These are phyloP conservation scores for Lanius collurio DNA, from an alignment of 2,113 vertebrate species.

Conservation along the genomic window DNA sequence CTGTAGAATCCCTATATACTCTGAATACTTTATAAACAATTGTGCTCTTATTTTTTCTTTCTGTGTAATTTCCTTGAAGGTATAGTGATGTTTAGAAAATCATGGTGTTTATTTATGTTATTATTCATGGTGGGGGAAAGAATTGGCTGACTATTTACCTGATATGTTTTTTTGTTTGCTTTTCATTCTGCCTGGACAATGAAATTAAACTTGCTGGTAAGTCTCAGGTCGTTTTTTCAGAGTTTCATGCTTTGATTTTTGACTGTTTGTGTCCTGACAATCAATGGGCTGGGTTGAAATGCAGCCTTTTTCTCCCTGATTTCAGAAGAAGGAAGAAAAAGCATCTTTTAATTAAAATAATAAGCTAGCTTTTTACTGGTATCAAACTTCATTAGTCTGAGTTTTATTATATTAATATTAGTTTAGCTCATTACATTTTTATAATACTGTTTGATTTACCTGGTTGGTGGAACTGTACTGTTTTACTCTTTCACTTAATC, in stretches of 20 bases:
- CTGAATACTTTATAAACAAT: background rate
- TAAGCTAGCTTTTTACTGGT: background rate
- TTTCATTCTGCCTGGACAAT: slow-evolving; percentile 19
- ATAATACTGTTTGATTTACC: background rate
- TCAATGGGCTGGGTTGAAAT: background rate
- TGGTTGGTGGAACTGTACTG: background rate
- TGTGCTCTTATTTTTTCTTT: background rate
- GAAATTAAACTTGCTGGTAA: background rate
- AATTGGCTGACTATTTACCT: background rate
- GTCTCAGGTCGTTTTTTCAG: background rate
- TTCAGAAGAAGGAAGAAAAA: background rate
- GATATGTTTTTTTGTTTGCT: background rate
- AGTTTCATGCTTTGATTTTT: background rate
- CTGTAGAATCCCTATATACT: background rate
- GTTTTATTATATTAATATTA: background rate
- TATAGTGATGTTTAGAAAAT: background rate
- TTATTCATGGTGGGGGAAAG: background rate
- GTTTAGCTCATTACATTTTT: background rate
- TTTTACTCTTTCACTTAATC: background rate
- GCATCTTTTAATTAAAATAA: background rate
- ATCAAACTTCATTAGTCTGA: background rate
- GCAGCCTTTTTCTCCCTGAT: background rate
- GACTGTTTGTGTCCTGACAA: background rate
- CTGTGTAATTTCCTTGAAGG: background rate
- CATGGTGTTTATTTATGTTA: background rate